Evolutionary conservation across 53 echinoderm and acorn worm genomes (phyloP).

Genomic region (Glandiceps talaboti): DNA sequence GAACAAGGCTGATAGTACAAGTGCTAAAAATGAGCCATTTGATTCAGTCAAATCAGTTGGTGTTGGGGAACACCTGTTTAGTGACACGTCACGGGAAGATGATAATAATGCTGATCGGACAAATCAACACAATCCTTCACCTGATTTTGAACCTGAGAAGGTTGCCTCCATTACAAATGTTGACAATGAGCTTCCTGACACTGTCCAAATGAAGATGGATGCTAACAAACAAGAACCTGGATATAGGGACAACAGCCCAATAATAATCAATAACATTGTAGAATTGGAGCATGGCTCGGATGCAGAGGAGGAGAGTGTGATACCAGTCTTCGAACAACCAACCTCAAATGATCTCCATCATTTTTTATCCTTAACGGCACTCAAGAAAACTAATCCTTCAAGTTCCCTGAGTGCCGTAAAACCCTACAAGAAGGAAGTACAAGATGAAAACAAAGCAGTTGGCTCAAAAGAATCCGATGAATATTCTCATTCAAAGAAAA

Average conservation of each 20-base stretch:
- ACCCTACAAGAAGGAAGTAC: background rate
- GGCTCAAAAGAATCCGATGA: no score
- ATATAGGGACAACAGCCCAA: background rate
- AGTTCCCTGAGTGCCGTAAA: background rate
- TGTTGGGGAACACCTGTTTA: background rate
- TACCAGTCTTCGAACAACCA: background rate
- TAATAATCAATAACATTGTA: background rate
- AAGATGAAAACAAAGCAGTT: background rate
- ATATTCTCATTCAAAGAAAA: no score
- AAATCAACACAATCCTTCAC: no score
- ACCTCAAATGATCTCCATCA: background rate
- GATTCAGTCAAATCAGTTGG: background rate
- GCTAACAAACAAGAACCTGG: background rate
- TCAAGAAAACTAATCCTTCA: background rate
- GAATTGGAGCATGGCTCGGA: background rate
- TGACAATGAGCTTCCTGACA: no score
- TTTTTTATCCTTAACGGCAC: background rate
- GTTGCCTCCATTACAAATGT: background rate
- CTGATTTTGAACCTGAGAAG: background rate
- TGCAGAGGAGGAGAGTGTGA: background rate
- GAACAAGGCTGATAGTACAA: background rate
- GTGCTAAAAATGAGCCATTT: background rate
- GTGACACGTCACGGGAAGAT: no score
- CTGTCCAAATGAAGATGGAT: no score
- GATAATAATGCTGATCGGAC: no score